Base-by-base conservation (phyloP, 2,113 vertebrate species). In the Holacanthus passer region DNA sequence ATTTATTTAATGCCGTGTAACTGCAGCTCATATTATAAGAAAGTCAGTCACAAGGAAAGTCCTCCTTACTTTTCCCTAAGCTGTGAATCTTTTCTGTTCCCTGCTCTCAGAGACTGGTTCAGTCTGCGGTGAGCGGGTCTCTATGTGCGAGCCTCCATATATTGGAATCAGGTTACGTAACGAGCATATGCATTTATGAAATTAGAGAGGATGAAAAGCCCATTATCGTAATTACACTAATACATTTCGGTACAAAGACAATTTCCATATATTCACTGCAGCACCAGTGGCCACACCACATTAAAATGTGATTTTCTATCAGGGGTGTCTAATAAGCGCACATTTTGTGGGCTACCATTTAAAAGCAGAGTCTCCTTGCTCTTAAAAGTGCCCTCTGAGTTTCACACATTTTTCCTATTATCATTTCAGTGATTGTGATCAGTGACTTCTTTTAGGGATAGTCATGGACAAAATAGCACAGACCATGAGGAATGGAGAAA, bases 81-180 rank as follows among this genome's bases (percentile, higher is more conserved):
- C 72, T 5, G 10, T 35, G 12, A 59, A 50, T 48, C 48, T 27
- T 29, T 35, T 78, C 24, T 55, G 56, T 68, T 77, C 37, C 19
- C 43, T 60, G 53, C 53, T 27, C 35, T 48, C 60, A 73, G 60
- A 82, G 47, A 63, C 72, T 43, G 22, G 27, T 73, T 79, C 48
- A 77, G 39, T 41, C 47, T 87, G 71, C 27, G 65, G 59, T 43
- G 59, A 79, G 41, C 3, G 3, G 41, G n/a, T 67, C 48, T 73
- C 24, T 20, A 65, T 43, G 19, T 58, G n/a, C 29, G 27, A 32
- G 16, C 9, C 45, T 55, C 3, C 20, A 35, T 24, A 9, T 41
- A 41, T 27, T 50, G 20, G 13, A 52, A 67, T 53, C 45, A 11
- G 8, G n/a, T 6, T 29, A n/a, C 11, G 39, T 52, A 47, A 63